Evolutionary conservation across 2,888 invertebrate species (phyloP).

Genomic region (Heteromurus nitidus): DNA sequence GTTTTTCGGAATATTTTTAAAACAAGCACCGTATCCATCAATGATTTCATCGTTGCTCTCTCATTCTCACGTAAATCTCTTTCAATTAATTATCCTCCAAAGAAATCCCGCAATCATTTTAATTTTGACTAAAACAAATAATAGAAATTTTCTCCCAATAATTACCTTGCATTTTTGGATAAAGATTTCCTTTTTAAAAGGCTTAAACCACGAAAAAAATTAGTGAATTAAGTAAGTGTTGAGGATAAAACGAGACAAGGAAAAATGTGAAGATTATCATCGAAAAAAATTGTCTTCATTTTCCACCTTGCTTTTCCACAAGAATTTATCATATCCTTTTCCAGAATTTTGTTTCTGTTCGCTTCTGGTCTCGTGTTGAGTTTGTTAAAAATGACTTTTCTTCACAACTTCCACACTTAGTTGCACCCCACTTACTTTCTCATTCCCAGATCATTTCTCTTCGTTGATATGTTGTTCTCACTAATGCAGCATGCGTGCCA

Average conservation of each 20-base stretch:
- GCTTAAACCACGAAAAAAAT: no score
- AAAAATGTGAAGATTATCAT: conserved; percentile 47
- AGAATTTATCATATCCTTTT: conserved; percentile 18
- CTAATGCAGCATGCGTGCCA: no score
- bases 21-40: no score
- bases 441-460: conserved; percentile 58
- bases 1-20: no score
- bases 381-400: conserved; percentile 58
- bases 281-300: conserved; percentile 29
- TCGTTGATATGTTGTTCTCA: no score
- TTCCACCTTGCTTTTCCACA: conserved; percentile 12
- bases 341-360: conserved; percentile 8
- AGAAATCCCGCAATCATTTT: neutral
- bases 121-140: no score
- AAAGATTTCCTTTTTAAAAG: no score
- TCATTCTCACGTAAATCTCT: no score
- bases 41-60: no score
- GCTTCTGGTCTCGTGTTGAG: conserved; percentile 47
- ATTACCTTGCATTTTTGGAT: no score
- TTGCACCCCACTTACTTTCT: conserved; percentile 55
- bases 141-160: no score
- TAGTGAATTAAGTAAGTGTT: conserved; percentile 12
- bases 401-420: conserved; percentile 58
- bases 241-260: conserved; percentile 19
- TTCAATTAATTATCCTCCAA: neutral